Base-by-base conservation (phyloP, 2,888 invertebrate species). In the Merodon equestris region DNA sequence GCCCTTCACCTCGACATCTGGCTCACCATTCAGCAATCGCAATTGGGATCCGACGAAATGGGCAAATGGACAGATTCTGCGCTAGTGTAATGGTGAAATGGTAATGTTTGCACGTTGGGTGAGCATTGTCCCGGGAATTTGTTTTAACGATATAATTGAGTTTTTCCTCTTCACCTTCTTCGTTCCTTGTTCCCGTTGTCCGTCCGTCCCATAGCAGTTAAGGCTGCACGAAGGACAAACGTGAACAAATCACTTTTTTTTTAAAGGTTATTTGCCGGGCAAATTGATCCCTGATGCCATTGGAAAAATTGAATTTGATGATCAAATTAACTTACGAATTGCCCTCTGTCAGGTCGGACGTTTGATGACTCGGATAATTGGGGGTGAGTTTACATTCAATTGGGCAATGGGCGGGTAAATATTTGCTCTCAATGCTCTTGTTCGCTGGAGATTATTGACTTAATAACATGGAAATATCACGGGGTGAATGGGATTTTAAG, bases 171-270 rank as follows among this genome's bases (percentile, higher is more conserved):
- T 38, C 50, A 1, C 4, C 9, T 36, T 50, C 36, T 40, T n/a
- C 14, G 42, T 42, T 27, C n/a, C 3, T 27, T 27, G 61, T 77
- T 27, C 27, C 3, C 67, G 76, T 83, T 66, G 67, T 84, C 63
- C 72, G 72, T 76, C 74, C 82, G 83, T 81, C 82, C 72, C 66
- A n/a, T n/a, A n/a, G n/a, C n/a, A n/a, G n/a, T n/a, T n/a, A n/a
- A n/a, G n/a, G n/a, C n/a, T n/a, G n/a, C n/a, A n/a, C n/a, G n/a
- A 2, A 27, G 27, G 77, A 79, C 82, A 82, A 66, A 72, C 63
- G 79, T 72, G 76, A 82, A 81, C 84, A 82, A 86, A 86, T 86
- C 84, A 84, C 54, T 54, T 71, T 74, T 27, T 27, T 27, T 27
- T 71, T 76, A 60, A 71, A 54, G 82, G 81, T 84, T 84, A 79